These are phyloP conservation scores for Ennomos erosarius DNA, from an alignment of 2,888 invertebrate species.

Conservation along the genomic window DNA sequence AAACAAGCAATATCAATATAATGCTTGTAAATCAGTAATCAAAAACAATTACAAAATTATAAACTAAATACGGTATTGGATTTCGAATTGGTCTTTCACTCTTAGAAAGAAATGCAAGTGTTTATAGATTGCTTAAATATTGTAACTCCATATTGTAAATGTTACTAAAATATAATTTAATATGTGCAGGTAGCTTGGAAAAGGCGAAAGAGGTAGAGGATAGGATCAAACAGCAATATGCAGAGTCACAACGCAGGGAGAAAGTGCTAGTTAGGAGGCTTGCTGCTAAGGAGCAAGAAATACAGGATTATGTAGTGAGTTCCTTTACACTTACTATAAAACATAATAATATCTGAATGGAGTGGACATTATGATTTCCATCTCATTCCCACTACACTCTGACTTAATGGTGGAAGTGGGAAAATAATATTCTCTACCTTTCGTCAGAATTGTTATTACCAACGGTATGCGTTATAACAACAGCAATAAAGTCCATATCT, in stretches of 20 bases:
- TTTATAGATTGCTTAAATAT: background rate
- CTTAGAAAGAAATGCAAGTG: background rate
- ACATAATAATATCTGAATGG: too few relatives aligned
- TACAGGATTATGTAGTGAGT: constrained; percentile 97
- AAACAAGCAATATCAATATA: background rate
- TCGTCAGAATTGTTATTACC: constrained; percentile 14
- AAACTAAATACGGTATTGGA: background rate
- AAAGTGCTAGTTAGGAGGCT: constrained; percentile 96
- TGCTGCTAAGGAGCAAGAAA: constrained; percentile 98
- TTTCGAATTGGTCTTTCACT: background rate
- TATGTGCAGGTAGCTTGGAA: constrained; percentile 87
- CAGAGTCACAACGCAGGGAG: constrained; percentile 95
- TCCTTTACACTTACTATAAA: constrained; percentile 2
- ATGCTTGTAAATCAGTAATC: background rate
- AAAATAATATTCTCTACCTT: too few relatives aligned
- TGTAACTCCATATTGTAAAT: constrained; percentile 2
- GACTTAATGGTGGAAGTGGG: too few relatives aligned
- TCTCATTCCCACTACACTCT: too few relatives aligned
- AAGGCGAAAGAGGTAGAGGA: constrained; percentile 91
- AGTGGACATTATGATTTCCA: too few relatives aligned
- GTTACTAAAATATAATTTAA: constrained; percentile 42
- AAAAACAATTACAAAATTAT: background rate
- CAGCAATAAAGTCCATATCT: too few relatives aligned
- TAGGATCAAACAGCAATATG: constrained; percentile 91
- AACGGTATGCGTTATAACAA: too few relatives aligned